A percentile compares a stretch with the other conserved stretches of the same genome.
phyloP scores from a whole-genome alignment of 2,888 invertebrate species.

The Heliconius erato region DNA sequence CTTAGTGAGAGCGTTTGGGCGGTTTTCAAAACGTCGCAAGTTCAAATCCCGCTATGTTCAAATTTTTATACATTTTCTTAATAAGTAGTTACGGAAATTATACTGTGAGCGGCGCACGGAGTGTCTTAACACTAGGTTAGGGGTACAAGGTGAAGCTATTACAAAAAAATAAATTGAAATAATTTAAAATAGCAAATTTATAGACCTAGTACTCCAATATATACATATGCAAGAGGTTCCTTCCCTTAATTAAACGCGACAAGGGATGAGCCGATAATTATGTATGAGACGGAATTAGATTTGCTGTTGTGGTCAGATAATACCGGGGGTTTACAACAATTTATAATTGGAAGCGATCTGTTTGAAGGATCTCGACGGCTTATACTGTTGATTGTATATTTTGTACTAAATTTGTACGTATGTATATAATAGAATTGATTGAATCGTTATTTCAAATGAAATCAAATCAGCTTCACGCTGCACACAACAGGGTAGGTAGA shows the following conservation, averaged over 20 bases:
- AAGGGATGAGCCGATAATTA: conserved; percentile 35
- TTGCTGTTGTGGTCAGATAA: conserved; percentile 32
- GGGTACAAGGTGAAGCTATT: no score
- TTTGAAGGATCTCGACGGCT: background rate
- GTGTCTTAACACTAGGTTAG: no score
- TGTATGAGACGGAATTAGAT: conserved; percentile 31
- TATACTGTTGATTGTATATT: background rate
- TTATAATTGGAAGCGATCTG: conserved; percentile 20
- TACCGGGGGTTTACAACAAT: conserved; percentile 15
- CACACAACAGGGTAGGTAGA: no score
- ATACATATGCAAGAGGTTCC: conserved; percentile 26
- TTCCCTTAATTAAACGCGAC: conserved; percentile 37
- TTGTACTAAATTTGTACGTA: background rate
- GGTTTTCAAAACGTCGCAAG: no score
- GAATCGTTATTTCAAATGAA: background rate
- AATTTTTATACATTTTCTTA: no score
- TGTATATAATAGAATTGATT: background rate
- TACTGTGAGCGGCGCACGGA: no score
- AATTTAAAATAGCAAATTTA: background rate
- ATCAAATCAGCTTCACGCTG: no score
- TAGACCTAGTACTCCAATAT: background rate
- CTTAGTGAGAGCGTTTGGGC: no score
- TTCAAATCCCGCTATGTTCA: no score
- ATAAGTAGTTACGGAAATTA: no score
- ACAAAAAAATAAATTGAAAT: no score